Base-by-base conservation (phyloP, 2,797 vertebrate species). In the Sus cebifrons region DNA sequence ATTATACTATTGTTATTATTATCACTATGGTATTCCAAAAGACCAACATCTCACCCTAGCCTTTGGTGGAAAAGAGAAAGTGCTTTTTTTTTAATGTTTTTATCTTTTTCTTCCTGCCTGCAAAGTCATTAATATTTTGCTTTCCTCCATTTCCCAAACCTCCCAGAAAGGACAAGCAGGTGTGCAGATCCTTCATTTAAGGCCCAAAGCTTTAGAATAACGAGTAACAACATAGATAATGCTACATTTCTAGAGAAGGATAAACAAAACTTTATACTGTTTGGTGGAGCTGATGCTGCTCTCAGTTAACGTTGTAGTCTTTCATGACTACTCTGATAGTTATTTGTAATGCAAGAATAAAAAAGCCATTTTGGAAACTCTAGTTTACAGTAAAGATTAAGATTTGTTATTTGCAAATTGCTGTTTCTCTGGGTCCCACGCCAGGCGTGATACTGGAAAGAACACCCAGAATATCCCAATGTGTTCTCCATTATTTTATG, bases 1-100 rank as follows among this genome's bases (percentile, higher is more conserved):
- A 96, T 92, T 89, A 85, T 92, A 21, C 21, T 32, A 56, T 58
- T 79, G 62, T 68, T 85, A 65, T 73, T 64, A 75, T 79, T 44
- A 85, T 65, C 84, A 44, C 27, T 9, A 23, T 3, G 58, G 1
- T 29, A 56, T 44, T 75, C 91, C 49, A 18, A 21, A 67, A 82
- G 23, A 32, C 7, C 14, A 6, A 11, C 64, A 21, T 44, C 36
- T 29, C 32, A 40, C 25, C 17, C 40, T 32, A 7, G 67, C 4
- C 18, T 85, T 86, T 23, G 36, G 54, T 15, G 36, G 44, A 81
- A 81, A 73, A 58, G 15, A 32, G 44, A 13, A 75, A 64, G 21
- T 11, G 40, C 7, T 81, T 87, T 58, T 27, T 14, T 79, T 73
- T 13, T 49, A 49, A n/a, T 4, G 78, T 77, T 65, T 62, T 20